A percentile compares a stretch with the other conserved stretches of the same genome.
Evolutionary conservation across 1,140 invertebrate species (phyloP).

Genomic region (Lucilia cuprina): DNA sequence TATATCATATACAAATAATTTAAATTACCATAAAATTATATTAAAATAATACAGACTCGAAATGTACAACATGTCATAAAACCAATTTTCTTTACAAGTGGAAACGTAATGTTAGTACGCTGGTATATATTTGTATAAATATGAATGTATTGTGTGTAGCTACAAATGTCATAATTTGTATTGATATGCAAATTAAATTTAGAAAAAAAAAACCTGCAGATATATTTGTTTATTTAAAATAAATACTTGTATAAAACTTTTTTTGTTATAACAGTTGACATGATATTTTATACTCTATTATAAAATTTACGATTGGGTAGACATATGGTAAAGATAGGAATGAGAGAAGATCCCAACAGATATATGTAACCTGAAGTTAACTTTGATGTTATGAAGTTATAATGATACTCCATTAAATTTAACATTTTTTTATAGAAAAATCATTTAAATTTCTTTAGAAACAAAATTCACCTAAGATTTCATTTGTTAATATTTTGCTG

Average conservation of each 20-base stretch:
- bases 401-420: too few relatives aligned
- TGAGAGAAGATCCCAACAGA: too few relatives aligned
- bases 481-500: too few relatives aligned
- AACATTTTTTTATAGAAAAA: too few relatives aligned
- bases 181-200: slow-evolving; percentile 35
- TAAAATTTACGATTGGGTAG: neutral
- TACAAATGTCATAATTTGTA: slow-evolving; percentile 23
- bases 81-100: neutral
- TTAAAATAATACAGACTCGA: neutral
- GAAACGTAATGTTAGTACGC: neutral
- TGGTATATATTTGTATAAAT: neutral
- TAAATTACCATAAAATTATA: neutral
- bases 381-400: too few relatives aligned
- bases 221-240: neutral
- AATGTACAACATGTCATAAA: neutral
- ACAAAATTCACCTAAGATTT: too few relatives aligned
- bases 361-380: too few relatives aligned
- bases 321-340: too few relatives aligned
- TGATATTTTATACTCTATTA: neutral
- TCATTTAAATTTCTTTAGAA: too few relatives aligned
- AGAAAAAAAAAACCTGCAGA: neutral
- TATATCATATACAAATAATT: neutral
- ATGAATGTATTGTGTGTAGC: neutral
- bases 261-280: neutral
- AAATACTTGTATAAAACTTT: neutral